Evolutionary conservation across 1,140 invertebrate species (phyloP), one percentile per base, ranked within the genome.

Genomic region (Aporrectodea caliginosa): DNA sequence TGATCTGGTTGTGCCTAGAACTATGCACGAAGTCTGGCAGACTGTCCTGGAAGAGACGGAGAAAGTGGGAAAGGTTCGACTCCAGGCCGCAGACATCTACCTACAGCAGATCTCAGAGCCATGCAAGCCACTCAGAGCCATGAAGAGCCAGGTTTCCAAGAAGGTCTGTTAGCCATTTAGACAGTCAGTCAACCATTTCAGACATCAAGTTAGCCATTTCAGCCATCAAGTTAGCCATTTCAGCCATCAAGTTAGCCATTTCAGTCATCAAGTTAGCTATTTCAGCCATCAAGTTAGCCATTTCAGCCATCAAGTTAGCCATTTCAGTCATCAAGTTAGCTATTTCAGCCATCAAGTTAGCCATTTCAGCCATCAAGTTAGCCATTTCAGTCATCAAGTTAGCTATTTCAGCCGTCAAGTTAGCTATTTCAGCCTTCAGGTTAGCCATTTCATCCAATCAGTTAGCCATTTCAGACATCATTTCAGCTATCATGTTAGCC

Each of bases 1-100:
- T n/a, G n/a, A n/a, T n/a, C n/a, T n/a, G n/a, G n/a, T n/a, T n/a
- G n/a, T n/a, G n/a, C n/a, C n/a, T 84, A 98, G 95, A 93, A 97
- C 97, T 84, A 95, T 97, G 91, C 96, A 95, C 93, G 95, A 93
- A 83, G 95, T 98, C 22, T 98, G 96, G 96, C 91, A 94, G 82
- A 94, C 94, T 0, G 93, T 98, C 0, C 89, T 98, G 81, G 95
- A 98, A 87, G 96, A 98, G 88, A 96, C 96, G 85, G 96, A 98
- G 85, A 96, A 96, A 85, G 88, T 97, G 82, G 95, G 95, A 0
- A 92, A 95, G 81, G 94, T 95, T 2, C 90, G 95, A 35, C 89
- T 98, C 30, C 94, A 95, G 0, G 95, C 95, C 2, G 93, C 96
- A 22, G 95, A 98, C 89, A 93, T 97, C 29, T 96, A 96, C 87